Evolutionary conservation across 1,140 invertebrate species (phyloP).

Genomic region (Notospermus geniculatus): DNA sequence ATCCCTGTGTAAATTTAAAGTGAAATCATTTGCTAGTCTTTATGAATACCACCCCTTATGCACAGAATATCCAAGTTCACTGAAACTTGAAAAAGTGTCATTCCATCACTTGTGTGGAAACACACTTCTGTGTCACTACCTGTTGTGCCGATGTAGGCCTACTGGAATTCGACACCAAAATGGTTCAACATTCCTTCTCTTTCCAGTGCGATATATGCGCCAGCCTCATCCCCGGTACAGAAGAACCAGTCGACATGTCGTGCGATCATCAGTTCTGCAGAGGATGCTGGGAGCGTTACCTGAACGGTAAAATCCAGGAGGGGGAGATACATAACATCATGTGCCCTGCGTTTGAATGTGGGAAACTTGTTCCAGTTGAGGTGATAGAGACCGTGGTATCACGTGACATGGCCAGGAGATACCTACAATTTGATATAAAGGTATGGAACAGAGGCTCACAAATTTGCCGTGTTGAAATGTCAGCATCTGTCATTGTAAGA

Average conservation of each 20-base stretch:
- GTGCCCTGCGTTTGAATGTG: constrained; percentile 69
- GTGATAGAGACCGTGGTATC: constrained; percentile 68
- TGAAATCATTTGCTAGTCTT: no score
- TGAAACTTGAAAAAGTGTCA: no score
- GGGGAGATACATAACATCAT: constrained; percentile 68
- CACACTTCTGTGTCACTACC: no score
- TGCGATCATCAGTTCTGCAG: constrained; percentile 69
- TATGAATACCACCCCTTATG: no score
- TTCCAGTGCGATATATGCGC: constrained; percentile 69
- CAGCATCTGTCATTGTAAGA: no score
- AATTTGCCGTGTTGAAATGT: no score
- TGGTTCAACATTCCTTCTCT: constrained; percentile 13
- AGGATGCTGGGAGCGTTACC: constrained; percentile 68
- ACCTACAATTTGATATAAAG: constrained; percentile 73
- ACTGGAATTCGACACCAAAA: no score
- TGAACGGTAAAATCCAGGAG: constrained; percentile 68
- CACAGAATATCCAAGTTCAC: no score
- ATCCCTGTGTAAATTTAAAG: no score
- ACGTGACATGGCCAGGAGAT: constrained; percentile 66
- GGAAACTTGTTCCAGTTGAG: constrained; percentile 66
- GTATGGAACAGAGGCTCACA: constrained; percentile 56
- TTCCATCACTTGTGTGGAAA: no score
- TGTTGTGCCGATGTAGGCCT: no score
- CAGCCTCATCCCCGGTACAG: constrained; percentile 37
- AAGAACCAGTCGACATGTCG: constrained; percentile 58